Conservation (phyloP, 2,797 vertebrate genomes). For the Mus minutoides region DNA sequence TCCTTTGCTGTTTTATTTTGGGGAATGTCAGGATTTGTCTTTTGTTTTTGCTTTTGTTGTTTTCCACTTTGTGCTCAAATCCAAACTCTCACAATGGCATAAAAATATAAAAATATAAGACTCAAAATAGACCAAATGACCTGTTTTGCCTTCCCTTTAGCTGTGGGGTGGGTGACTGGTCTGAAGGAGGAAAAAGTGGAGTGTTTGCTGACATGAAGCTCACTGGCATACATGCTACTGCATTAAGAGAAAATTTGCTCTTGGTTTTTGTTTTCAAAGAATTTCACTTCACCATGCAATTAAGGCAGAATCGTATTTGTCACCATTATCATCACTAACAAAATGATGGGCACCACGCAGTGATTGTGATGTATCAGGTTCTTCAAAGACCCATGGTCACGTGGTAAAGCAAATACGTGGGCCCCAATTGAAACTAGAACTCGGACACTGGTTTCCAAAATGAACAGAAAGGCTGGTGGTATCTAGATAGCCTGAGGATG, state of each 20-base stretch:
- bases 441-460: background rate
- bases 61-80: background rate
- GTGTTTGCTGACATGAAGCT: background rate
- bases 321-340: too few relatives aligned
- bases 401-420: background rate
- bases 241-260: background rate
- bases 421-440: background rate
- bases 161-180: background rate
- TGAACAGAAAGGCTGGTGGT: background rate
- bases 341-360: too few relatives aligned
- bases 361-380: background rate
- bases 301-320: background rate
- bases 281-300: background rate
- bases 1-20: background rate
- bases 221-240: too few relatives aligned
- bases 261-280: background rate
- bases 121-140: background rate
- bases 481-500: background rate
- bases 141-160: background rate
- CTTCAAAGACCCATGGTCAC: background rate
- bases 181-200: constrained; percentile 10
- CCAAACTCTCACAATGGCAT: background rate
- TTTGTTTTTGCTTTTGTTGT: too few relatives aligned
- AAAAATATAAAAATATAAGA: background rate
- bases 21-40: background rate